Evolutionary conservation across 2,797 vertebrate genomes (phyloP), one percentile per base, ranked within the genome.

Genomic region (Leptodactylus fallax): DNA sequence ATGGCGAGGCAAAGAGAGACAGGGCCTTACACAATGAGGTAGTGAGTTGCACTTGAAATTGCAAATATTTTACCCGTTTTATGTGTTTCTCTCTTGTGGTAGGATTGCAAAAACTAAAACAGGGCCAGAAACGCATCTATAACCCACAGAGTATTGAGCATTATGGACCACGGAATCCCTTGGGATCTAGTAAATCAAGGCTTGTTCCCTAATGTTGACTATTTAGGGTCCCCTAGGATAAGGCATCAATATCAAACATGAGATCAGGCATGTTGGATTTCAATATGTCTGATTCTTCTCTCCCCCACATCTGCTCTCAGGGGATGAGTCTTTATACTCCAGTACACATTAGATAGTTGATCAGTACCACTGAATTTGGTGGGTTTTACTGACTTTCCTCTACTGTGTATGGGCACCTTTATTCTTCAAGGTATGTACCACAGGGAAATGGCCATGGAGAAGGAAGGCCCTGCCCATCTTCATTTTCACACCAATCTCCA

Each of bases 1-100:
- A 19, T 49, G 47, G 19, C 21, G 7, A 72, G 71, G 4, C 11
- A 7, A 23, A 23, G 49, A 21, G 14, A 16, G 7, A 45, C 27
- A 3, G 14, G 16, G 5, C 27, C 3, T 19, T 36, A 36, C 78
- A 12, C 78, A 1, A 19, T 60, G 78, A 79, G 78, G 78, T 79
- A 79, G 78, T 19, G 78, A 58, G 77, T 79, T 56, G 77, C 77
- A 58, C 58, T 53, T 79, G 53, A 79, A 79, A 27, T 58, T 51
- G 11, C 72, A 76, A 76, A 47, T 71, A n/a, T 72, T 36, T 72
- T 47, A 72, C 36, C 16, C 6, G 76, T n/a, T 56, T 17, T 4
- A 8, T 36, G 77, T 27, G 53, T 12, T 79, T 58, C 14, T 79
- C 11, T 56, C 14, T 79, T 17, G 6, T 8, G 0, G 7, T 58